These are phyloP conservation scores for Emydura subglobosa DNA, from an alignment of 2,113 vertebrate species.

Conservation along the genomic window DNA sequence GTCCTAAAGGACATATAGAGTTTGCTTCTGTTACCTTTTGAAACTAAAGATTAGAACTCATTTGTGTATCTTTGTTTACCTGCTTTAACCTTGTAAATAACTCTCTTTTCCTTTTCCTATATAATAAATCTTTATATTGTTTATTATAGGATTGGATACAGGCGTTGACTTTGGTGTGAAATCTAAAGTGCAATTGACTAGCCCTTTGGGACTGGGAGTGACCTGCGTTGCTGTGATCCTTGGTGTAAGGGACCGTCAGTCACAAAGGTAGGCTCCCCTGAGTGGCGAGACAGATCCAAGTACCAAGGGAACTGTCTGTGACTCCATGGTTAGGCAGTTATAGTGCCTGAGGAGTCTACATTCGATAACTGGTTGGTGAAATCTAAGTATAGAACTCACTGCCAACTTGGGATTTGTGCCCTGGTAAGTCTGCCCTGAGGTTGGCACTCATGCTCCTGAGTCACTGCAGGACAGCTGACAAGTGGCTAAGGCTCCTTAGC, in stretches of 20 bases:
- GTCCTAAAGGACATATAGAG: too few species aligned
- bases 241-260: neutral
- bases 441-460: neutral
- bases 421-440: neutral
- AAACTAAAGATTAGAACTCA: too few species aligned
- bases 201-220: neutral
- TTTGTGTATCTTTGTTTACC: too few species aligned
- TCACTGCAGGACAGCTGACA: neutral
- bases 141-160: neutral
- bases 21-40: too few species aligned
- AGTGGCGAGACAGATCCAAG: neutral
- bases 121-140: too few species aligned
- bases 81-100: neutral
- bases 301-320: neutral
- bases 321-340: neutral
- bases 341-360: neutral
- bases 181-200: neutral
- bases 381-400: neutral
- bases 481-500: rapidly evolving
- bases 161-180: neutral
- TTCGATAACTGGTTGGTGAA: neutral
- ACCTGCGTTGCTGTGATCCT: neutral
- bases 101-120: neutral
- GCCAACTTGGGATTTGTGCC: neutral
- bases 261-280: neutral